Conservation (phyloP, 2,888 invertebrate genomes). For the Nymphalis urticae region DNA sequence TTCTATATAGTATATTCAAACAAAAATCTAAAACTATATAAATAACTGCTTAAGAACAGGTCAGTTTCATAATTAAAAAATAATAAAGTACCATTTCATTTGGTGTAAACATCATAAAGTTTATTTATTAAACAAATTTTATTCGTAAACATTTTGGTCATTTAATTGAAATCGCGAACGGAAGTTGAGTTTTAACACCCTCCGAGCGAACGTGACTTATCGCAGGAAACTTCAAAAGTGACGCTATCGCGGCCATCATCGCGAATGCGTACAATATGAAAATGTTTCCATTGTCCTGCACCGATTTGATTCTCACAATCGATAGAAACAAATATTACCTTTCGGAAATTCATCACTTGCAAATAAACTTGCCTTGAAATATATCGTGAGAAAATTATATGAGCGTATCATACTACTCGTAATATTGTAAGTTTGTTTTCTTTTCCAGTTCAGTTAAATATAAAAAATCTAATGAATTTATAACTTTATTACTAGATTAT, state of each 20-base stretch:
- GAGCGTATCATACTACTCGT: too few species aligned
- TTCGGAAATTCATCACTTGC: background rate
- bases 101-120: background rate
- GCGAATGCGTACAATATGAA: constrained; percentile 68
- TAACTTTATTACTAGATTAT: too few species aligned
- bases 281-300: constrained; percentile 28
- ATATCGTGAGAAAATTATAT: too few species aligned
- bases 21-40: too few species aligned
- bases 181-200: constrained; percentile 61
- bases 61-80: too few species aligned
- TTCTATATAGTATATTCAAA: too few species aligned
- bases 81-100: background rate
- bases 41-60: too few species aligned
- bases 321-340: background rate
- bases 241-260: constrained; percentile 68
- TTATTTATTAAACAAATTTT: constrained; percentile 16
- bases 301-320: background rate
- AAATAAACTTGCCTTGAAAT: too few species aligned
- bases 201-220: constrained; percentile 67
- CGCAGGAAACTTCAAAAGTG: constrained; percentile 69
- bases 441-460: too few species aligned
- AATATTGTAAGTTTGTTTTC: too few species aligned
- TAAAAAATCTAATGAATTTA: too few species aligned
- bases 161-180: constrained; percentile 66
- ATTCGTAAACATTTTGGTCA: constrained; percentile 36